Base-by-base conservation (phyloP, 2,113 vertebrate species). In the Callopanchax toddi region DNA sequence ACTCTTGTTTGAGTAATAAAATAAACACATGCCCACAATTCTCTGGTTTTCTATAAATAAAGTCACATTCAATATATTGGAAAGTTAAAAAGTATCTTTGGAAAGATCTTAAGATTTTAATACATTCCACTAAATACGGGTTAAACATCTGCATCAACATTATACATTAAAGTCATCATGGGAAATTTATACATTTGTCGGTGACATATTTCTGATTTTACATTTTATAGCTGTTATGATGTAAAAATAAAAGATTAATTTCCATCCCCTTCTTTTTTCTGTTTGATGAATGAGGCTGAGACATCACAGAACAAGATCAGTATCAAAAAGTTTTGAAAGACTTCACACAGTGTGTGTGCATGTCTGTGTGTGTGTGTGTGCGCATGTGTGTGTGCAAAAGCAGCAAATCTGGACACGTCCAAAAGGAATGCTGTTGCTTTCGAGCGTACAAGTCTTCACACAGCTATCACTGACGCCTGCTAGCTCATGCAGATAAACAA, bases 391-490 rank as follows among this genome's bases (percentile, higher is more conserved):
- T 44, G 57, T 13, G 59, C 16, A 16, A 20, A 63, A 42, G 54
- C 45, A 44, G 60, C 87, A 69, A 16, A 85, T 84, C 86, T 51
- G 57, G 67, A 86, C 89, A 86, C 16, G 89, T 76, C 63, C 60
- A 3, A 11, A 58, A 73, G 59, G 81, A 87, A 90, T 88, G 83
- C 2, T 58, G 54, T 18, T 21, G 76, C 57, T 54, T 79, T 4
- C 1, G 22, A 40, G 48, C 13, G 1, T 46, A 39, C 80, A 64
- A 49, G 84, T 60, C 69, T 58, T 59, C 15, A 11, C 84, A 81
- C 22, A 70, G 36, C 44, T 72, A 44, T 58, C 34, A 5, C 49
- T 37, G 49, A 29, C 67, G 25, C 49, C 18, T 46, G 40, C 9
- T 21, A 17, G 5, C 50, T 50, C 32, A 2, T 3, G 22, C n/a